A percentile compares a stretch with the other conserved stretches of the same genome.
Conservation (phyloP, 1,140 invertebrate species). For the Pentalonia nigronervosa region DNA sequence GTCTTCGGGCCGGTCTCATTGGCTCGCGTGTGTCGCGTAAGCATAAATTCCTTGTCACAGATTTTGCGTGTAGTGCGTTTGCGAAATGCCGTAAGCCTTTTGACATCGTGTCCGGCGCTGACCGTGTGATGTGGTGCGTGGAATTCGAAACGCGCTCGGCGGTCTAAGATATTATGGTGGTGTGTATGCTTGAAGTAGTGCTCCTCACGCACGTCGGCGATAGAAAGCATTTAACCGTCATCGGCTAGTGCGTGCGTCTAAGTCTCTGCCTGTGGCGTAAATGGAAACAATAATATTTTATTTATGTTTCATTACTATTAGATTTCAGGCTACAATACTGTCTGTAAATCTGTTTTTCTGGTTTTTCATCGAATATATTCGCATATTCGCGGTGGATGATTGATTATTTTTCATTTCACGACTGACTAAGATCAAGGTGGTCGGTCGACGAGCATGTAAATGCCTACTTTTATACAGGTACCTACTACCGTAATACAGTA, state of each 20-base stretch:
- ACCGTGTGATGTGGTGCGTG: neutral
- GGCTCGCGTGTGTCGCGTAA: neutral
- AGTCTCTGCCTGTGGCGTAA: too few relatives aligned
- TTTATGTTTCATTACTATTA: too few relatives aligned
- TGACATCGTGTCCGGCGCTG: neutral
- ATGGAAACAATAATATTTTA: too few relatives aligned
- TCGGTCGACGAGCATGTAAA: neutral
- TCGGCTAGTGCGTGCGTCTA: too few relatives aligned
- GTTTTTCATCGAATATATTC: neutral
- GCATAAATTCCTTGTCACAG: neutral
- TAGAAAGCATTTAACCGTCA: too few relatives aligned
- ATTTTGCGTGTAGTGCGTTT: neutral
- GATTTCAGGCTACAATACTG: too few relatives aligned
- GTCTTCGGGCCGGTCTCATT: neutral
- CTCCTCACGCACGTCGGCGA: too few relatives aligned
- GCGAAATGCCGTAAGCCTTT: neutral
- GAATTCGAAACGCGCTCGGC: neutral
- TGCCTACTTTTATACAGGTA: neutral
- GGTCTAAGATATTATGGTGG: too few relatives aligned
- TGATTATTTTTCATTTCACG: neutral
- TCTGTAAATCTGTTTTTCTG: neutral
- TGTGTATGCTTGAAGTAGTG: too few relatives aligned
- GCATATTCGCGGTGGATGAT: neutral
- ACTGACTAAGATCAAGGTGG: too few relatives aligned
- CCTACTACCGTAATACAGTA: neutral